Conservation (phyloP, 2,888 invertebrate genomes). For the Petrophora chlorosata region DNA sequence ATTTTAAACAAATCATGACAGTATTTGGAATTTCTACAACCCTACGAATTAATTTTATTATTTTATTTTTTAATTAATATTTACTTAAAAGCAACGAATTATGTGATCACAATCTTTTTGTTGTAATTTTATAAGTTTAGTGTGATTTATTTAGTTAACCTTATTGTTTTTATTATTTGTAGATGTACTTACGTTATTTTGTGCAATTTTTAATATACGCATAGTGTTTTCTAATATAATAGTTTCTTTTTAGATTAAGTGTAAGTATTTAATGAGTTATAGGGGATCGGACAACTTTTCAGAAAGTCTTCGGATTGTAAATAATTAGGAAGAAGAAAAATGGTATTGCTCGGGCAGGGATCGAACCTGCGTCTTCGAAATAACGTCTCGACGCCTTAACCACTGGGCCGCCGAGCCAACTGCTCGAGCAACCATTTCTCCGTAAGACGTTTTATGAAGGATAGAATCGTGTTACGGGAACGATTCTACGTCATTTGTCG, state of each 20-base stretch:
- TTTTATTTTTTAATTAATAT: conserved; percentile 30
- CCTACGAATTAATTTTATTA: conserved; percentile 21
- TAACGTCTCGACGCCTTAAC: no score
- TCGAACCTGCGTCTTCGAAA: no score
- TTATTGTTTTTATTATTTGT: conserved; percentile 42
- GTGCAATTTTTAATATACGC: conserved; percentile 47
- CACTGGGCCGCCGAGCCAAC: no score
- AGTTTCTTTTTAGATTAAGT: not conserved
- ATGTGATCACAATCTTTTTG: conserved; percentile 34
- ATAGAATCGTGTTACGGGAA: no score
- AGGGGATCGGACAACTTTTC: no score
- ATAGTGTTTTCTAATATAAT: conserved; percentile 13
- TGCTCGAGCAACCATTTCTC: no score
- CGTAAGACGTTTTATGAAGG: no score
- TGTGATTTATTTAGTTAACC: conserved; percentile 30
- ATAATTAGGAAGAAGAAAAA: no score
- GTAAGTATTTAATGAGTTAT: no score
- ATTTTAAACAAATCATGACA: conserved; percentile 55
- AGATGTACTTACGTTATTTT: conserved; percentile 44
- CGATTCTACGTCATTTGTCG: no score
- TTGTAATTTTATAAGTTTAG: conserved; percentile 37
- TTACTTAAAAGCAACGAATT: conserved; percentile 47
- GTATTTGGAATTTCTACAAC: conserved; percentile 46
- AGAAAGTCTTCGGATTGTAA: no score
- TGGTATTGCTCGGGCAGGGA: no score